Evolutionary conservation across 2,797 vertebrate species (phyloP).

Genomic region (Gallinago solitaria): DNA sequence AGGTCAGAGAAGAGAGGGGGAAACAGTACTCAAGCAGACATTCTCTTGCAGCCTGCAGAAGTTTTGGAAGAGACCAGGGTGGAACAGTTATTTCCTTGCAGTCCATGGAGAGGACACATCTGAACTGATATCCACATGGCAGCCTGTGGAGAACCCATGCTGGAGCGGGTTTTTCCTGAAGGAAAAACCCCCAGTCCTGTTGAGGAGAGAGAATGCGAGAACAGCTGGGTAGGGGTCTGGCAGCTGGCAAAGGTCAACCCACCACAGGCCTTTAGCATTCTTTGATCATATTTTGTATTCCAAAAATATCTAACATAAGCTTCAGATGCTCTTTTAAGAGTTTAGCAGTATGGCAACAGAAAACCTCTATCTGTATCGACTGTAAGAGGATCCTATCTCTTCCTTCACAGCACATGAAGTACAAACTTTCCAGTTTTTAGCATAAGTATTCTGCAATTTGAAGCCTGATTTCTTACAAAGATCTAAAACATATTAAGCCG

Average conservation of each 20-base stretch:
- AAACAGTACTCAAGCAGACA: neutral
- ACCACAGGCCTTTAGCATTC: neutral
- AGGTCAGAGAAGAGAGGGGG: neutral
- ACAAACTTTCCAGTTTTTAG: neutral
- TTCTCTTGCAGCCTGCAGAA: neutral
- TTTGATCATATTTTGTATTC: neutral
- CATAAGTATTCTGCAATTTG: neutral
- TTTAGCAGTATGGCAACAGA: neutral
- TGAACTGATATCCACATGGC: neutral
- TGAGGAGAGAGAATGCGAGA: neutral
- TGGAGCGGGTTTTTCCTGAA: neutral
- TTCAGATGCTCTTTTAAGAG: neutral
- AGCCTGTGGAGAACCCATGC: neutral
- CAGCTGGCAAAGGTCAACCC: neutral
- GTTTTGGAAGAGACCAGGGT: neutral
- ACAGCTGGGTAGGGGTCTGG: neutral
- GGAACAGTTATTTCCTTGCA: neutral
- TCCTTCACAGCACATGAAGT: neutral
- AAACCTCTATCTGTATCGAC: neutral
- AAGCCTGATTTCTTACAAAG: neutral
- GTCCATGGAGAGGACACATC: neutral
- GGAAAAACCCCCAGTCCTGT: neutral
- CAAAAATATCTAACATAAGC: neutral
- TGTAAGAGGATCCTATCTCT: neutral
- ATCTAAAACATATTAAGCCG: neutral